Percentiles rank a stretch among this genome's conserved stretches.
phyloP scores from a whole-genome alignment of 1,140 invertebrate genomes.

The Argopecten irradians region DNA sequence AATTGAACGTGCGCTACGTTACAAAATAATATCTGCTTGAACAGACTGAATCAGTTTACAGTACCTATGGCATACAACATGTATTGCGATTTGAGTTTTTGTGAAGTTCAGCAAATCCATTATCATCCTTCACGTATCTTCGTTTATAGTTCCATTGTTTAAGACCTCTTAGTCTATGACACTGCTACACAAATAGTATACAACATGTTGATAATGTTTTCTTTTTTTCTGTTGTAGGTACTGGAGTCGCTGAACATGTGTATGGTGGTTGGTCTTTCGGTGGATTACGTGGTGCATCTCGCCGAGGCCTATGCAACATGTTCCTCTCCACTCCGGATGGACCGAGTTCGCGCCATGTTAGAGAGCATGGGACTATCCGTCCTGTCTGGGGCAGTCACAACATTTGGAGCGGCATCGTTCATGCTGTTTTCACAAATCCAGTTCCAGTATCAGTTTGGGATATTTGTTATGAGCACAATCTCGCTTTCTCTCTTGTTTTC shows the following conservation, averaged over 20 bases:
- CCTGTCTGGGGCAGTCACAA: constrained; percentile 65
- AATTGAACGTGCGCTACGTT: too few species aligned
- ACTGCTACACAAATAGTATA: too few species aligned
- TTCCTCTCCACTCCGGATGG: constrained; percentile 46
- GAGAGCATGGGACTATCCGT: constrained; percentile 66
- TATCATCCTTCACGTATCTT: too few species aligned
- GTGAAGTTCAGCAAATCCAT: not conserved
- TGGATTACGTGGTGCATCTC: constrained; percentile 72
- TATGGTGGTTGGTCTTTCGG: constrained; percentile 69
- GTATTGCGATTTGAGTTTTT: too few species aligned
- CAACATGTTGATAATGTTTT: not conserved
- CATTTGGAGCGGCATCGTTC: constrained; percentile 63
- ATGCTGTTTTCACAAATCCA: constrained; percentile 66
- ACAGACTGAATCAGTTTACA: too few species aligned
- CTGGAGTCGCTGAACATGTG: constrained; percentile 70
- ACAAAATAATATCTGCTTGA: too few species aligned
- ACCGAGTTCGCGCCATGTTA: constrained; percentile 60
- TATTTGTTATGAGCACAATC: constrained; percentile 65
- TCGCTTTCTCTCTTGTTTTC: constrained; percentile 60
- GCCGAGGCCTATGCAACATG: constrained; percentile 67
- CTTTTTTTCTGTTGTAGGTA: constrained; percentile 60
- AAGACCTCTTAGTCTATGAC: too few species aligned
- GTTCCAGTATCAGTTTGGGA: constrained; percentile 67
- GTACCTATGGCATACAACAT: too few species aligned
- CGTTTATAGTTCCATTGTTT: too few species aligned